Evolutionary conservation across 2,797 vertebrate genomes (phyloP).

Genomic region (Syngnathus rostellatus): DNA sequence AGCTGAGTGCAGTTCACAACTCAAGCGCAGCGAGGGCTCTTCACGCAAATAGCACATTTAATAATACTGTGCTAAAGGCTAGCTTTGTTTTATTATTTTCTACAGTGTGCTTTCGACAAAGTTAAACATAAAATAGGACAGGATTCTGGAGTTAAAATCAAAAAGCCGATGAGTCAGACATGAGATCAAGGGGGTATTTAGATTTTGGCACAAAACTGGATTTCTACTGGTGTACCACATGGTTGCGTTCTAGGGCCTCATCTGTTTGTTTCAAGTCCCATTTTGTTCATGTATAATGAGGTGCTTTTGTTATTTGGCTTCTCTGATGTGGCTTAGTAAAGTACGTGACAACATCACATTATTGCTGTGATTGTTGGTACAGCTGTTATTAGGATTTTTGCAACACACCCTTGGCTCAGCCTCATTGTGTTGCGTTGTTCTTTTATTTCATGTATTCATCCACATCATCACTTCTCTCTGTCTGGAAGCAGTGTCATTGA

Average conservation of each 20-base stretch:
- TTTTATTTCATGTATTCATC: background rate
- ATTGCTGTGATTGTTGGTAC: background rate
- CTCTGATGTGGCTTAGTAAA: background rate
- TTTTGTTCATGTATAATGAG: background rate
- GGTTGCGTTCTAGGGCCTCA: background rate
- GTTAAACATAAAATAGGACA: background rate
- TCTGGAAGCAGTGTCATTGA: constrained; percentile 10
- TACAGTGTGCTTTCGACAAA: background rate
- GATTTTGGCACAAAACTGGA: background rate
- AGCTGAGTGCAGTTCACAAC: background rate
- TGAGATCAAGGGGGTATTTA: background rate
- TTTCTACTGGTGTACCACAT: background rate
- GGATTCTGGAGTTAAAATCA: background rate
- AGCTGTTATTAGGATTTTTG: background rate
- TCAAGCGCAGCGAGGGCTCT: background rate
- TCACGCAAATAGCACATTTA: background rate
- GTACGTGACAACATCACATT: background rate
- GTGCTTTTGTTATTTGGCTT: background rate
- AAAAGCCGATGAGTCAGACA: background rate
- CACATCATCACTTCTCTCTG: background rate
- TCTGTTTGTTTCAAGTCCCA: background rate
- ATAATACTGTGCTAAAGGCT: background rate
- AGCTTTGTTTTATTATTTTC: background rate
- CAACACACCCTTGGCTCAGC: background rate
- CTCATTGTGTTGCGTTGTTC: background rate